Evolutionary conservation across 1,140 invertebrate species (phyloP), one percentile per base, ranked within the genome.

Genomic region (Paramacrobiotus metropolitanus): DNA sequence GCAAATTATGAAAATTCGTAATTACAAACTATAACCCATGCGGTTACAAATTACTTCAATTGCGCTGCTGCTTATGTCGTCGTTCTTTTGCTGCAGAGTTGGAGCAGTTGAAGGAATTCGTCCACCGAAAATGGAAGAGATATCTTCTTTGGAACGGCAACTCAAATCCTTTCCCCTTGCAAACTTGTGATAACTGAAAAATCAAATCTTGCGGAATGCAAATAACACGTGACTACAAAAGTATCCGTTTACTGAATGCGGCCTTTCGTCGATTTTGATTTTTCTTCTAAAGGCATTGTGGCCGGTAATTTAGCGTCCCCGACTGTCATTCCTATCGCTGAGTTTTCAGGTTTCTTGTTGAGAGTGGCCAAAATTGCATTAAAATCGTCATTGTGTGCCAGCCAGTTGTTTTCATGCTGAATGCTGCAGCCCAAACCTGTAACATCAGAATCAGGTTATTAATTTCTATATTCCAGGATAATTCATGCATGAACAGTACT

Each of bases 131-230:
- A 90, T 89, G 72, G 85, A 87, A 4, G 83, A 83, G 55, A 91
- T 73, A 71, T 92, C 87, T 70, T 87, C 84, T 60, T 79, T 73
- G 65, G 80, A 84, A 66, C 85, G 86, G 63, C 77, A 77, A 34
- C 83, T 82, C 28, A 89, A 71, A 73, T 90, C 87, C 74, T 90
- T 91, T 0, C 85, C 84, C 60, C 81, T 74, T 1, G 84, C 85
- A 67, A 87, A 89, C 72, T 89, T 90, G 60, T 84, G 80, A 67
- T 89, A 90, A 70, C 80, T 81, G 66, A 31, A 73, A 70, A 40
- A n/a, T 9, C 34, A 9, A 40, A 40, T n/a, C 15, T 24, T 60
- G 28, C 21, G 60, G 31, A 40, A 48, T 21, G 21, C 30, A 20
- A 59, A 30, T 62, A 21, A 55, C 60, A 48, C 62, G 30, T 55